phyloP scores from a whole-genome alignment of 2,797 vertebrate genomes.

The Pangasius krempfi region DNA sequence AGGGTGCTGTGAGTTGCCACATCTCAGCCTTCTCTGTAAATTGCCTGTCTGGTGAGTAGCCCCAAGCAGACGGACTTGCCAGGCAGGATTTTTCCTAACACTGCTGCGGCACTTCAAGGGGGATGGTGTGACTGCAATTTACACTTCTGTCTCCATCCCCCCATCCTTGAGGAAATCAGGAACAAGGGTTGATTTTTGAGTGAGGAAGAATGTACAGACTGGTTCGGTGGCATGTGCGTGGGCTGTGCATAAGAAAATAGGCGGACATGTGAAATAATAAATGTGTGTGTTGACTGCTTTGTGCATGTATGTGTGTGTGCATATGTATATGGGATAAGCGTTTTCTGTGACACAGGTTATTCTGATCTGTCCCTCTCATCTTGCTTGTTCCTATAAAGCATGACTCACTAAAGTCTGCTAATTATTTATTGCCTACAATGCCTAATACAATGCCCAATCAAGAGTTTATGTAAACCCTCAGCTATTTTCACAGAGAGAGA shows the following conservation, averaged over 20 bases:
- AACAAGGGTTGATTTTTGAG: slow-evolving; percentile 47
- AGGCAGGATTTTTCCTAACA: slow-evolving; percentile 45
- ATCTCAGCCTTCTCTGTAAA: slow-evolving; percentile 52
- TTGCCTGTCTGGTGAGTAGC: slow-evolving; percentile 47
- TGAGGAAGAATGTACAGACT: slow-evolving; percentile 9
- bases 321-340: neutral
- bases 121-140: slow-evolving; percentile 55
- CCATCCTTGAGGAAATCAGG: slow-evolving; percentile 44
- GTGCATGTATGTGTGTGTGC: neutral
- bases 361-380: neutral
- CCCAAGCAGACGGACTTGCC: slow-evolving; percentile 46
- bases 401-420: neutral
- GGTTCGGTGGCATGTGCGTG: slow-evolving; percentile 43
- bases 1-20: slow-evolving; percentile 28
- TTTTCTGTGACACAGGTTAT: neutral
- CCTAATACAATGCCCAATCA: slow-evolving; percentile 6
- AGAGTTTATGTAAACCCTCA: slow-evolving; percentile 6
- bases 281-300: slow-evolving; percentile 14
- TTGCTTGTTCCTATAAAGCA: neutral
- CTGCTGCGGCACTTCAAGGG: slow-evolving; percentile 38
- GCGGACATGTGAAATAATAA: slow-evolving; percentile 28
- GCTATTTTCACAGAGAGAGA: slow-evolving; percentile 12
- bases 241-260: slow-evolving; percentile 25
- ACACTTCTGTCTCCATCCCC: slow-evolving; percentile 54
- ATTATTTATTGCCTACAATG: slow-evolving; percentile 15